These are phyloP conservation scores for Achatina immaculata DNA, from an alignment of 1,140 invertebrate species.

Conservation along the genomic window DNA sequence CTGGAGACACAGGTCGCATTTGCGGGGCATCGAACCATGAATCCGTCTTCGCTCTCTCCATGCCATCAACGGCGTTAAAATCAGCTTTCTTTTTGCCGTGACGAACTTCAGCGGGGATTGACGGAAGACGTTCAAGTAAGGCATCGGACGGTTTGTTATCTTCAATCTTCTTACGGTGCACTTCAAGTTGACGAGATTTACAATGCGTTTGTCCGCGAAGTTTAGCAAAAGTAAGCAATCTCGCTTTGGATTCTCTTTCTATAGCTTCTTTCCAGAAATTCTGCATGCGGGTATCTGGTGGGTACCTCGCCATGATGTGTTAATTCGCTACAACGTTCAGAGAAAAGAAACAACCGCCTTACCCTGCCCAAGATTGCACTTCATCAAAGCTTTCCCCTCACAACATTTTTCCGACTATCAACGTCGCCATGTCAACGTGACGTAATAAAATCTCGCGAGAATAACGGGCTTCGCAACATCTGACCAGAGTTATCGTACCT, in stretches of 20 bases:
- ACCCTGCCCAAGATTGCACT: no score
- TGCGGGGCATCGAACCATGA: constrained; percentile 34
- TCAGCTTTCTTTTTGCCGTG: constrained; percentile 56
- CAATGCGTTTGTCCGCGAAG: constrained; percentile 15
- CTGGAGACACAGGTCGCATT: constrained; percentile 59
- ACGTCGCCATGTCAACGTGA: no score
- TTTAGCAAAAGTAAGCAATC: constrained; percentile 29
- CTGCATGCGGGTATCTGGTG: constrained; percentile 51
- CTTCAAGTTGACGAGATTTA: constrained; percentile 61
- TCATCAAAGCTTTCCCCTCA: no score
- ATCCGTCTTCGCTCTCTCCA: constrained; percentile 23
- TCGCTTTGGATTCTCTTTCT: constrained; percentile 60
- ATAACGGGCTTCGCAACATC: no score
- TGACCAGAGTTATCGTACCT: no score
- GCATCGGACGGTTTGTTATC: constrained; percentile 57
- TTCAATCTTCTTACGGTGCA: constrained; percentile 65
- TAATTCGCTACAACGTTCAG: neutral
- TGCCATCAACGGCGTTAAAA: constrained; percentile 40
- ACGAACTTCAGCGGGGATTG: constrained; percentile 46
- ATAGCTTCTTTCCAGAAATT: constrained; percentile 63
- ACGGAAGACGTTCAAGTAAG: constrained; percentile 54
- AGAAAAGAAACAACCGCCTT: no score
- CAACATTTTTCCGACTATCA: no score
- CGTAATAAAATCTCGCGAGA: no score
- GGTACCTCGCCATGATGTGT: constrained; percentile 9